phyloP scores from a whole-genome alignment of 1,140 invertebrate genomes.

The Hyposmocoma kahamanoa region DNA sequence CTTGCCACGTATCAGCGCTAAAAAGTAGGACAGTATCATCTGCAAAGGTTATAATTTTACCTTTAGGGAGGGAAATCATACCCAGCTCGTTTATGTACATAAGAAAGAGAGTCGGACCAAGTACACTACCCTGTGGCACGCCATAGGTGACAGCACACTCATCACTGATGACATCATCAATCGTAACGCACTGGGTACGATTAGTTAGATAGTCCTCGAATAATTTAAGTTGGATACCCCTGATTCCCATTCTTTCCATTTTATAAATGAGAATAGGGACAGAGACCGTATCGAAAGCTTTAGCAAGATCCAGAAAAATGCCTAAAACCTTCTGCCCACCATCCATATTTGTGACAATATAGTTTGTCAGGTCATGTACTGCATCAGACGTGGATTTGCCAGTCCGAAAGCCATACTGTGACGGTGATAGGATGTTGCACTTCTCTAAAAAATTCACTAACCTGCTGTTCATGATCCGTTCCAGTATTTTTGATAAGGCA shows the following conservation, averaged over 20 bases:
- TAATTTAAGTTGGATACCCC: not conserved
- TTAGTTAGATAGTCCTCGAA: not conserved
- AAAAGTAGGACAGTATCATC: conserved; percentile 4
- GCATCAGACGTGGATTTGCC: conserved; percentile 5
- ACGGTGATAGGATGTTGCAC: not conserved
- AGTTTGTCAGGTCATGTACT: not conserved
- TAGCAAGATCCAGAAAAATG: not conserved
- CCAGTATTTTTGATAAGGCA: conserved; percentile 1
- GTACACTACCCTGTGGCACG: conserved; percentile 3
- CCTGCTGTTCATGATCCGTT: not conserved
- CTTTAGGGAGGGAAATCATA: not conserved
- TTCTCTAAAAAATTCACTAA: not conserved
- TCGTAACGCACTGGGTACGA: not conserved
- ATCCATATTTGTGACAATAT: not conserved
- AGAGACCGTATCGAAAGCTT: conserved; percentile 6
- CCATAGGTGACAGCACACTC: not conserved
- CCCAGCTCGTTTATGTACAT: conserved; percentile 4
- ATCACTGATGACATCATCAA: not conserved
- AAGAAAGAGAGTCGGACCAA: conserved; percentile 3
- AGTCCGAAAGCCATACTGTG: conserved; percentile 2
- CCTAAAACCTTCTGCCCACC: not conserved
- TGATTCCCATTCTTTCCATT: not conserved
- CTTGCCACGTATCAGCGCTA: not conserved
- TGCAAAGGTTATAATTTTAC: conserved; percentile 1
- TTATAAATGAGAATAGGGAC: not conserved